These are phyloP conservation scores for Beroe ovata DNA, from an alignment of 37 sponge, comb jelly and placozoan species.

Conservation along the genomic window DNA sequence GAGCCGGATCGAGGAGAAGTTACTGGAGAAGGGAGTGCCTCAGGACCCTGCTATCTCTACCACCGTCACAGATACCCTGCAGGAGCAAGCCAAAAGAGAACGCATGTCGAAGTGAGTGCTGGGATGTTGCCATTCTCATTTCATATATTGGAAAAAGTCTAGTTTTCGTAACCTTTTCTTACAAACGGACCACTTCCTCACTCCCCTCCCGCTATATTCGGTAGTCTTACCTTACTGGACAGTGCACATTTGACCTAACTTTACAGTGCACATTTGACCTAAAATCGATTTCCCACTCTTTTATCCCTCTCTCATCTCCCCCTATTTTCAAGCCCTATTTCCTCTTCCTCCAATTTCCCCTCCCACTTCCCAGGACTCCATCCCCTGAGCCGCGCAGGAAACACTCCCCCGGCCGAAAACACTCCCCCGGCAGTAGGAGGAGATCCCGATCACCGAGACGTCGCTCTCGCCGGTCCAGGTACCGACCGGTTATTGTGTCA, in stretches of 20 bases:
- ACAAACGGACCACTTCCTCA: too few relatives aligned
- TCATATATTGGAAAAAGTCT: too few relatives aligned
- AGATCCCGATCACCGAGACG: conserved; percentile 25
- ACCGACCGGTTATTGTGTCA: too few relatives aligned
- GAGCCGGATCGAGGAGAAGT: conserved; percentile 41
- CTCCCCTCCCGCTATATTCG: too few relatives aligned
- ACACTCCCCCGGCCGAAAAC: conserved; percentile 18
- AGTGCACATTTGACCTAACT: too few relatives aligned
- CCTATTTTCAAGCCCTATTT: background rate
- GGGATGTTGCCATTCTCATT: too few relatives aligned
- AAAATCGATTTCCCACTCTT: too few relatives aligned
- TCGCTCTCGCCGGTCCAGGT: background rate
- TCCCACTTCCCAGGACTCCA: conserved; percentile 18
- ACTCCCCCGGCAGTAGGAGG: background rate
- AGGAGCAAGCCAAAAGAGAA: conserved; percentile 38
- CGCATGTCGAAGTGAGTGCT: conserved; percentile 27
- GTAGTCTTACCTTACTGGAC: too few relatives aligned
- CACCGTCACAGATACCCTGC: background rate
- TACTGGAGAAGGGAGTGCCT: conserved; percentile 50
- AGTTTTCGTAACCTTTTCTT: too few relatives aligned
- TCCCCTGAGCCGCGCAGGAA: conserved; percentile 58
- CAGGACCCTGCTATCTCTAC: conserved; percentile 50
- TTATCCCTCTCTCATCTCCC: background rate
- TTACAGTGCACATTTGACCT: too few relatives aligned
- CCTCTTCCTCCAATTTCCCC: background rate